Conservation (phyloP, 92 coral and sea anemone genomes). For the Heteractis magnifica region DNA sequence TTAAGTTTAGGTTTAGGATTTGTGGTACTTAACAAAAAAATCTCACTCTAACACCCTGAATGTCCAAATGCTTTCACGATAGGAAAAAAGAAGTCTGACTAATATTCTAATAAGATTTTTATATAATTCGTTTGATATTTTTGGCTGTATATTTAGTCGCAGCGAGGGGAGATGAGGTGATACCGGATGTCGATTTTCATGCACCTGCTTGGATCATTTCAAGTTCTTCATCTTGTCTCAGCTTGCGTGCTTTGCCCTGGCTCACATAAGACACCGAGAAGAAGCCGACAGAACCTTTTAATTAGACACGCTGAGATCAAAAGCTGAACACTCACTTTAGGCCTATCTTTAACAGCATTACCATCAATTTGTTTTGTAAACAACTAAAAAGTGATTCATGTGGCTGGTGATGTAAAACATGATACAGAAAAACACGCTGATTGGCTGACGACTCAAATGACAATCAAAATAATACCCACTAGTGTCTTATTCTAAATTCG, state of each 20-base stretch:
- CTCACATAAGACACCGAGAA: not conserved
- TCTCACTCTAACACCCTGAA: not conserved
- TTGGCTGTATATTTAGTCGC: not conserved
- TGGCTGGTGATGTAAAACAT: not conserved
- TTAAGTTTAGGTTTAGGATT: not conserved
- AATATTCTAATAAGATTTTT: conserved; percentile 1
- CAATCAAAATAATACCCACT: not conserved
- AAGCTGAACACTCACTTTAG: conserved; percentile 10
- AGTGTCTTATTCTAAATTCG: not conserved
- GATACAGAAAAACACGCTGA: not conserved
- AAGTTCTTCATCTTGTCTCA: conserved; percentile 5
- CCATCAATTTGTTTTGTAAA: conserved; percentile 19
- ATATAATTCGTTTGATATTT: not conserved
- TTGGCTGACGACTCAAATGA: conserved; percentile 1
- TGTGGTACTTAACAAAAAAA: not conserved
- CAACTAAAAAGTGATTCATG: conserved; percentile 16
- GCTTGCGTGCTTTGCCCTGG: conserved; percentile 1
- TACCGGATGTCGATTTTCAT: not conserved
- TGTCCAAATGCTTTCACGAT: not conserved
- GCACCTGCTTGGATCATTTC: conserved; percentile 5
- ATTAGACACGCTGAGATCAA: conserved; percentile 12
- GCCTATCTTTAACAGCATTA: conserved; percentile 16
- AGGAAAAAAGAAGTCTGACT: not conserved
- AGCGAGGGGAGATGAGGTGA: not conserved
- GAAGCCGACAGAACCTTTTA: conserved; percentile 10